Conservation (phyloP, 64 coral and sea anemone genomes). For the Porites australiensis region DNA sequence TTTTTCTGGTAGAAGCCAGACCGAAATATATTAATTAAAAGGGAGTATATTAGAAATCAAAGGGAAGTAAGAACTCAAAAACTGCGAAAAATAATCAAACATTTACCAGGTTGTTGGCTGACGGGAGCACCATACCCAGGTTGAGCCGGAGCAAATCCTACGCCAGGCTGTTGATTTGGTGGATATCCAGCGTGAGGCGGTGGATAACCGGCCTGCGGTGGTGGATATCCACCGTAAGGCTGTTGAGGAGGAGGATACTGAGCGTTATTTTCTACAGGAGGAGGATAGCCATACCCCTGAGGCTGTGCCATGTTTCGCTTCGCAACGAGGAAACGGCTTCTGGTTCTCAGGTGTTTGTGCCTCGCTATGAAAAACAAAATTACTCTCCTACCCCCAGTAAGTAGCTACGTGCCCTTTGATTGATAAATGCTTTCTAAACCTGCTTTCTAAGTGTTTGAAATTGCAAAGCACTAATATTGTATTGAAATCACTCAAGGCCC, state of each 20-base stretch:
- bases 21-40: neutral
- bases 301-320: conserved; percentile 75
- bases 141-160: conserved; percentile 53
- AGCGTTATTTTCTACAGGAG: conserved; percentile 70
- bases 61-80: neutral
- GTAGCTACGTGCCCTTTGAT: neutral
- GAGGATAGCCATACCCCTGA: conserved; percentile 78
- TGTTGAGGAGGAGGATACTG: conserved; percentile 30
- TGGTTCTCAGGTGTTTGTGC: too few relatives aligned
- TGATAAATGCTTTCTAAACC: neutral
- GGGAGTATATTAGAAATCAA: neutral
- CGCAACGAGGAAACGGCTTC: neutral
- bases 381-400: neutral
- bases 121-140: conserved; percentile 72
- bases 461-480: too few relatives aligned
- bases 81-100: neutral
- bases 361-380: neutral
- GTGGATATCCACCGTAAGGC: conserved; percentile 34
- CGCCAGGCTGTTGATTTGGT: conserved; percentile 27
- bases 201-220: conserved; percentile 65
- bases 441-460: neutral
- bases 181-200: conserved; percentile 49
- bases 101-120: conserved; percentile 67
- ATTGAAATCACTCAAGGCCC: too few relatives aligned
- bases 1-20: neutral